Evolutionary conservation across 2,797 vertebrate species (phyloP).

Genomic region (Acipenser transmontanus): DNA sequence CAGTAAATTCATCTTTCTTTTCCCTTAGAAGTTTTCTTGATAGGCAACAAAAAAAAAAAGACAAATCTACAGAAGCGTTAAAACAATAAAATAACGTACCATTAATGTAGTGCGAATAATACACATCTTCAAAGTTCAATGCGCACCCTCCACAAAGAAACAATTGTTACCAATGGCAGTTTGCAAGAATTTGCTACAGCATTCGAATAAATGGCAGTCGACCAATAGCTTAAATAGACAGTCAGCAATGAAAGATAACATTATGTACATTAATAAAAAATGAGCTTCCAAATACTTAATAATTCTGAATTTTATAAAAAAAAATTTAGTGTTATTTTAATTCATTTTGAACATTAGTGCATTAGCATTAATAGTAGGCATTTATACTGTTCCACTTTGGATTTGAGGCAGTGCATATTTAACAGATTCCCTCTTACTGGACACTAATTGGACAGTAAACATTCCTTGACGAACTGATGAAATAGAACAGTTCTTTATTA

Average conservation of each 20-base stretch:
- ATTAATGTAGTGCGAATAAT: background rate
- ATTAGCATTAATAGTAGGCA: too few species aligned
- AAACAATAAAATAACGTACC: background rate
- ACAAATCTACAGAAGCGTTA: background rate
- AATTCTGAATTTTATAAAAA: background rate
- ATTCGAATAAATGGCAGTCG: slow-evolving; percentile 23
- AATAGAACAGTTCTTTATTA: background rate
- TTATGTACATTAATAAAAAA: slow-evolving; percentile 21
- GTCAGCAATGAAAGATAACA: slow-evolving; percentile 28
- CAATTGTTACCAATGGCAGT: slow-evolving; percentile 29
- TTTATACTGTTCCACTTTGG: too few species aligned
- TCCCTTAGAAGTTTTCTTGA: background rate
- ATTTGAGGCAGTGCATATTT: too few species aligned
- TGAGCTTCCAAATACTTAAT: slow-evolving; percentile 23
- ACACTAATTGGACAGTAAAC: too few species aligned
- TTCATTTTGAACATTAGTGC: too few species aligned
- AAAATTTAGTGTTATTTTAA: too few species aligned
- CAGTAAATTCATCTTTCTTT: slow-evolving; percentile 11
- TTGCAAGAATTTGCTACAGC: slow-evolving; percentile 18
- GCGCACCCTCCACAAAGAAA: background rate
- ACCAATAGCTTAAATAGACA: slow-evolving; percentile 46
- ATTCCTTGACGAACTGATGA: background rate
- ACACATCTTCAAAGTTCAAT: background rate
- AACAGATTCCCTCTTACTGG: too few species aligned
- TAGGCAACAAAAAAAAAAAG: background rate